Percentiles rank a stretch among this genome's conserved stretches.
These are phyloP conservation scores for Callopanchax toddi DNA, from an alignment of 2,113 vertebrate species.

Conservation along the genomic window DNA sequence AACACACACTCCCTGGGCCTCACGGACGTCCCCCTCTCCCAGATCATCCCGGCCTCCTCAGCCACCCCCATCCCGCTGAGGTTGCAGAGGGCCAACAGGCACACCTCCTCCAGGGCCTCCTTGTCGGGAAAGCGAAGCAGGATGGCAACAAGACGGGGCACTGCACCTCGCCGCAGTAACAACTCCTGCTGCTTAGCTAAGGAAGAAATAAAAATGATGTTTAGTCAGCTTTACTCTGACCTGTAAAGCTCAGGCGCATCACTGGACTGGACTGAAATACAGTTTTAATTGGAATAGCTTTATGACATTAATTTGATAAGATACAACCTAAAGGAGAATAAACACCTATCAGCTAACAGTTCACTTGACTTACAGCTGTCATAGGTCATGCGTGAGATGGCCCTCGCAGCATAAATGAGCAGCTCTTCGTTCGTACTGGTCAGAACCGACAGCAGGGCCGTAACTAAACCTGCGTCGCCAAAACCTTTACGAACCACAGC, in stretches of 20 bases:
- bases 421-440: conserved; percentile 82
- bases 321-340: neutral
- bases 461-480: conserved; percentile 80
- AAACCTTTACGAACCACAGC: conserved; percentile 84
- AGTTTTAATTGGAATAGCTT: too few species aligned
- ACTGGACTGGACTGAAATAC: too few species aligned
- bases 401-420: conserved; percentile 79
- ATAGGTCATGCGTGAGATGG: conserved; percentile 83
- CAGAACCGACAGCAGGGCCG: conserved; percentile 81
- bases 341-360: neutral
- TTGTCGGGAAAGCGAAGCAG: conserved; percentile 78
- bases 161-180: conserved; percentile 79
- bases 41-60: conserved; percentile 68
- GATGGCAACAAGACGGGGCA: conserved; percentile 80
- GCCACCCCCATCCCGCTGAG: conserved; percentile 83
- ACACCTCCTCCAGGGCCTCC: conserved; percentile 79
- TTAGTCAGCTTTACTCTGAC: neutral
- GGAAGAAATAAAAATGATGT: neutral
- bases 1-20: conserved; percentile 66
- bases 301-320: neutral
- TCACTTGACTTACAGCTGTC: conserved; percentile 78
- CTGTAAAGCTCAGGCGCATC: neutral
- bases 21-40: conserved; percentile 61
- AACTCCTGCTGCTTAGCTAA: conserved; percentile 84
- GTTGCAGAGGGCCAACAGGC: conserved; percentile 84